A percentile compares a stretch with the other conserved stretches of the same genome.
Conservation (phyloP, 2,888 invertebrate genomes). For the Agrypnus murinus region DNA sequence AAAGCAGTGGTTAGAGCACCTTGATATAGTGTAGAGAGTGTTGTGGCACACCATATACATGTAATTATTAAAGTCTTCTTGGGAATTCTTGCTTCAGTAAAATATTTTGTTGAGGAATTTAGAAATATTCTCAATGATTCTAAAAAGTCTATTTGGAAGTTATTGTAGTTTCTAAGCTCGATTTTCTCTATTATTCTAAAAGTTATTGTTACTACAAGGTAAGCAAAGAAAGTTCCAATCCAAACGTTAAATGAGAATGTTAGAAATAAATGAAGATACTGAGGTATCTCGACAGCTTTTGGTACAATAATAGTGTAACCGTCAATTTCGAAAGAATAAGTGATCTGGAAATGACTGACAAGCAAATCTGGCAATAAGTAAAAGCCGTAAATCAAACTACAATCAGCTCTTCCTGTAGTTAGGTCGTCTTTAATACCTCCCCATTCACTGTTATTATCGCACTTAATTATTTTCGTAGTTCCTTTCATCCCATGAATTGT, state of each 20-base stretch:
- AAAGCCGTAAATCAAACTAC: too few relatives aligned
- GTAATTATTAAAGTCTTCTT: neutral
- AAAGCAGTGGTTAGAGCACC: constrained; percentile 16
- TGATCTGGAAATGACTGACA: too few relatives aligned
- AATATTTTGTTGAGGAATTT: too few relatives aligned
- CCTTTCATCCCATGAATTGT: too few relatives aligned
- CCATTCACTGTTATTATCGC: too few relatives aligned
- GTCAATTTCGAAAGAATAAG: constrained; percentile 21
- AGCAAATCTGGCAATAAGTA: too few relatives aligned
- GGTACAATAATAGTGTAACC: constrained; percentile 12
- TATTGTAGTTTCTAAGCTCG: neutral
- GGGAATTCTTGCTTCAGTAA: too few relatives aligned
- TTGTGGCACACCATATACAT: neutral
- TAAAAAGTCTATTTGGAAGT: neutral
- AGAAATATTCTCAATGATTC: too few relatives aligned
- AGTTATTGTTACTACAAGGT: neutral
- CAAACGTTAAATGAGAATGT: constrained; percentile 1
- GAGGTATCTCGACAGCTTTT: neutral
- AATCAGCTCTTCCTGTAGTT: too few relatives aligned
- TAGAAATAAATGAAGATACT: constrained; percentile 9
- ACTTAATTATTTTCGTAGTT: too few relatives aligned
- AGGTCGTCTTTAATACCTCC: too few relatives aligned
- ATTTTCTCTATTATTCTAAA: neutral
- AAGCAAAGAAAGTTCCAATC: neutral
- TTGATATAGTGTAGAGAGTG: neutral